Evolutionary conservation across 2,113 vertebrate species (phyloP), one percentile per base, ranked within the genome.

Genomic region (Platichthys flesus): DNA sequence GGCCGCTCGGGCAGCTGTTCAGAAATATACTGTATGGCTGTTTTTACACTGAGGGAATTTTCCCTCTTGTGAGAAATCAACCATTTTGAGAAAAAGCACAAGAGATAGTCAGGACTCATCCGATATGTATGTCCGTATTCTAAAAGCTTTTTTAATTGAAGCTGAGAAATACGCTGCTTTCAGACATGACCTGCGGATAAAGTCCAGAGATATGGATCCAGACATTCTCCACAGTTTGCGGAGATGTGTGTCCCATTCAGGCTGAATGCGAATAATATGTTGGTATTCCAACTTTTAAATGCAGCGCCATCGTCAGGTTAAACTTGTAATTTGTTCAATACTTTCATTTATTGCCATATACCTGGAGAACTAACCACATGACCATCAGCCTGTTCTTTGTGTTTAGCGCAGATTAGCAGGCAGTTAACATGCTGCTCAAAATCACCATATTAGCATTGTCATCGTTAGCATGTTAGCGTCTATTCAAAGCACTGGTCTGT

Each of bases 1-100:
- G 42, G 87, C 67, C 69, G 69, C 78, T 67, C 67, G 47, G 78
- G 66, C 63, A 71, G 72, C 42, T 68, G 45, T 65, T 74, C 66
- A 71, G 72, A 31, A 31, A 74, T 69, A 82, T 71, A 76, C 15
- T 63, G 13, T 62, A 23, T 54, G 42, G 23, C 21, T 14, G 21
- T 31, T 57, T 45, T 13, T 55, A 62, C 61, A 42, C 45, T 40
- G 45, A 80, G 60, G n/a, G 28, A 28, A 57, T 55, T 73, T 77
- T 59, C 6, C 13, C 13, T 28, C 15, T 45, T 15, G 10, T 45
- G 13, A 13, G 14, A 31, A 31, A 31, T 31, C 31, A 31, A 7
- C 31, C 31, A 7, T 31, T 31, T 31, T 31, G 31, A 31, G 31
- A 45, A 45, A 45, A 13, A 45, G 42, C 3, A 15, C 42, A 45